Percentiles rank a stretch among this genome's conserved stretches.
phyloP scores from a whole-genome alignment of 2,888 invertebrate species.

The Ophion ellenae region DNA sequence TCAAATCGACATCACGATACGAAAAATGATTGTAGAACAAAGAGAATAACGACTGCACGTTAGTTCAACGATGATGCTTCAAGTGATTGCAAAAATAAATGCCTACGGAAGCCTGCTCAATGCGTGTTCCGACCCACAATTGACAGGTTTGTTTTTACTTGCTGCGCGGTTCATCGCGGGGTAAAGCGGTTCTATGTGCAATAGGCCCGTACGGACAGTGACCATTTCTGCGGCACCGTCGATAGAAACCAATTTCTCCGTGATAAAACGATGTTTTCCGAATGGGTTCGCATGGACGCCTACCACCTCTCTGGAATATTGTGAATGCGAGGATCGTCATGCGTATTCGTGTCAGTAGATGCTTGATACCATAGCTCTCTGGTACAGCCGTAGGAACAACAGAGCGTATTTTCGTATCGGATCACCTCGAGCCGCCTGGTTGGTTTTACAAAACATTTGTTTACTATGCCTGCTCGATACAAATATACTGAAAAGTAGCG shows the following conservation, averaged over 20 bases:
- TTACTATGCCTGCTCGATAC: constrained; percentile 10
- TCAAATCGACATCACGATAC: background rate
- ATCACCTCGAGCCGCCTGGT: constrained; percentile 4
- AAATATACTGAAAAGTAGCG: background rate
- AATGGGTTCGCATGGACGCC: background rate
- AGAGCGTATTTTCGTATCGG: constrained; percentile 32
- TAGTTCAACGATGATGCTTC: background rate
- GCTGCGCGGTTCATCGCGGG: constrained; percentile 3
- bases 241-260: background rate
- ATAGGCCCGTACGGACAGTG: background rate
- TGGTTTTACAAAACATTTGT: constrained; percentile 33
- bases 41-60: background rate
- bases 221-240: constrained; percentile 21
- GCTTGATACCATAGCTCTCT: constrained; percentile 22
- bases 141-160: background rate
- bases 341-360: constrained; percentile 1
- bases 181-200: constrained; percentile 12
- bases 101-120: background rate
- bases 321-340: constrained; percentile 19
- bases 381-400: constrained; percentile 30
- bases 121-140: background rate
- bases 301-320: constrained; percentile 3
- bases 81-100: background rate
- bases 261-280: background rate
- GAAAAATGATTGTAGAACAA: background rate